Percentiles rank a stretch among this genome's conserved stretches.
Conservation (phyloP, 2,113 vertebrate species). For the Euleptes europaea region DNA sequence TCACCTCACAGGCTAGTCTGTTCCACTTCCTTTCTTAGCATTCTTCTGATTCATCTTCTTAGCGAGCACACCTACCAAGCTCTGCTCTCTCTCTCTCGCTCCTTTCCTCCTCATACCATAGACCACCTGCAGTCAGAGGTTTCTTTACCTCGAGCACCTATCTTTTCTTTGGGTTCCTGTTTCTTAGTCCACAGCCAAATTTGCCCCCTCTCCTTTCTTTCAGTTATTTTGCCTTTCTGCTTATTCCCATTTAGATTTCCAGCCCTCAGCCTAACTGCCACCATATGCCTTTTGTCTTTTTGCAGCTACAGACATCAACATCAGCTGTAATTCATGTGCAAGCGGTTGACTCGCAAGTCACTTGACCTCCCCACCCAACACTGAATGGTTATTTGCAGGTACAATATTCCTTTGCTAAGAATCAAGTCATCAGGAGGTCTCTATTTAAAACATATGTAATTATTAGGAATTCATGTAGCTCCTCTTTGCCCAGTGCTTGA, state of each 20-base stretch:
- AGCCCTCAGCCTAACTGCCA: neutral
- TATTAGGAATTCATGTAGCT: constrained; percentile 47
- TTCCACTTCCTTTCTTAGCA: neutral
- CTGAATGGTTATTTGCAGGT: neutral
- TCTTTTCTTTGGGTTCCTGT: neutral
- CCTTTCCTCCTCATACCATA: neutral
- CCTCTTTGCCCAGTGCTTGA: constrained; percentile 52
- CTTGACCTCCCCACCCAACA: neutral
- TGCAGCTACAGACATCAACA: neutral
- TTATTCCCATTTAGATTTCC: neutral
- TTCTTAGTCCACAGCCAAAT: no score
- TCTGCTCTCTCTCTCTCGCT: neutral
- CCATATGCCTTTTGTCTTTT: neutral
- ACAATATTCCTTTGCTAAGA: neutral
- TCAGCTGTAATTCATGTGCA: neutral
- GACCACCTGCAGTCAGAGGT: neutral
- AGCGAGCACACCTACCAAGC: neutral
- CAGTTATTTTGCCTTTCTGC: no score
- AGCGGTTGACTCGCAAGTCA: neutral
- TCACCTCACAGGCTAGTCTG: neutral
- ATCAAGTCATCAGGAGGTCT: constrained; percentile 63
- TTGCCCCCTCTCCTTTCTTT: no score
- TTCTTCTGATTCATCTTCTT: neutral
- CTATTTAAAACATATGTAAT: constrained; percentile 58
- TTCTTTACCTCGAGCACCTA: neutral